Base-by-base conservation (phyloP, 2,888 invertebrate genomes). In the Hylaea fasciaria region DNA sequence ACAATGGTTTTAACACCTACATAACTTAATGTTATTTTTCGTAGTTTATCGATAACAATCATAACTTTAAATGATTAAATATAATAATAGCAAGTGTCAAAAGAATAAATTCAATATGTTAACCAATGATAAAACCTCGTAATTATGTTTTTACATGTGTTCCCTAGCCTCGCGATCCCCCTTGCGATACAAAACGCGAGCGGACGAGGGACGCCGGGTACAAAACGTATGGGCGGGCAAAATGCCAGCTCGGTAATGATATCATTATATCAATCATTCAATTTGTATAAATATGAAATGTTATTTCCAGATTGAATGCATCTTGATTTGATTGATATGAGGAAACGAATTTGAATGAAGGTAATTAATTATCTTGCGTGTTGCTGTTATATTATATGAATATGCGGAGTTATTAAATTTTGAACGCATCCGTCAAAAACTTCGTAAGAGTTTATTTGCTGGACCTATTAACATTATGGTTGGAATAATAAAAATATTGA, bases 191-290 rank as follows among this genome's bases (percentile, higher is more conserved):
- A 71, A 77, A 79, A 76, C 71, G 65, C 68, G 52, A 77, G 79
- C 83, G 84, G 83, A 83, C 74, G 82, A 79, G 83, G 84, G 81
- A 74, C 68, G 68, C 67, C 68, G 85, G 77, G 66, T 85, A 89
- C 86, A 89, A 90, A 91, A 87, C 85, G 86, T 77, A 85, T 89
- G 90, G 91, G 91, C 87, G 91, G 86, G 78, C 67, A 76, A 80
- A 69, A 72, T 73, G 66, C 72, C 74, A 77, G 72, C 77, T 71
- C 76, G 63, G 73, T 86, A 86, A 89, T 87, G 78, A 86, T 85
- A 83, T 87, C 83, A 87, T 88, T 83, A 84, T 73, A 69, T 65
- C 76, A 76, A 75, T 75, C 71, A 70, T 70, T 71, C 69, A 67
- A 65, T 70, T 69, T 62, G 39, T 62, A 57, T 57, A 47, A 56